A percentile compares a stretch with the other conserved stretches of the same genome.
phyloP scores from a whole-genome alignment of 2,113 vertebrate species.

The Atrichornis clamosus region DNA sequence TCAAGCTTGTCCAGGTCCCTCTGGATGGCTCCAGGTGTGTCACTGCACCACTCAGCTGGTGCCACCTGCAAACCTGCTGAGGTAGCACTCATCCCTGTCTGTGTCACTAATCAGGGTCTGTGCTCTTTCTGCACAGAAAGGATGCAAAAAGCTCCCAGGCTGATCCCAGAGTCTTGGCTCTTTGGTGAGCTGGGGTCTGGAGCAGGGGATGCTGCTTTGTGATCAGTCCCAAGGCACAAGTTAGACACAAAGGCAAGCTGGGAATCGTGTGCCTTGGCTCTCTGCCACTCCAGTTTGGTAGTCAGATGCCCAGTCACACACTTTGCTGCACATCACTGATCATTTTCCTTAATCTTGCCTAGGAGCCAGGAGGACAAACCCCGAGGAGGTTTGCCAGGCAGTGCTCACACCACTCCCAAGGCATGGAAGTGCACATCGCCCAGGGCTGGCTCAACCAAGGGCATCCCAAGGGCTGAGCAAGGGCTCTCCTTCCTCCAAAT shows the following conservation, averaged over 20 bases:
- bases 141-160: neutral
- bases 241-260: neutral
- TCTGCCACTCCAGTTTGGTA: neutral
- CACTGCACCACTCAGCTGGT: neutral
- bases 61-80: neutral
- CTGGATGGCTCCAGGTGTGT: too few relatives aligned
- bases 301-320: neutral
- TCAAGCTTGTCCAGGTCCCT: fast-evolving
- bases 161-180: neutral
- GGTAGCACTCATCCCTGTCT: too few relatives aligned
- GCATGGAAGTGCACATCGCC: neutral
- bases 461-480: neutral
- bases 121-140: neutral
- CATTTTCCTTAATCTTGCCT: neutral
- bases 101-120: neutral
- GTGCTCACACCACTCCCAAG: neutral
- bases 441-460: neutral
- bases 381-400: neutral
- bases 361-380: neutral
- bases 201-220: neutral
- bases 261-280: neutral
- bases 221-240: neutral
- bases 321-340: neutral
- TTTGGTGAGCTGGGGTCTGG: neutral
- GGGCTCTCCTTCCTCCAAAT: neutral